Base-by-base conservation (phyloP, 2,113 vertebrate genomes). In the Acanthisitta chloris region DNA sequence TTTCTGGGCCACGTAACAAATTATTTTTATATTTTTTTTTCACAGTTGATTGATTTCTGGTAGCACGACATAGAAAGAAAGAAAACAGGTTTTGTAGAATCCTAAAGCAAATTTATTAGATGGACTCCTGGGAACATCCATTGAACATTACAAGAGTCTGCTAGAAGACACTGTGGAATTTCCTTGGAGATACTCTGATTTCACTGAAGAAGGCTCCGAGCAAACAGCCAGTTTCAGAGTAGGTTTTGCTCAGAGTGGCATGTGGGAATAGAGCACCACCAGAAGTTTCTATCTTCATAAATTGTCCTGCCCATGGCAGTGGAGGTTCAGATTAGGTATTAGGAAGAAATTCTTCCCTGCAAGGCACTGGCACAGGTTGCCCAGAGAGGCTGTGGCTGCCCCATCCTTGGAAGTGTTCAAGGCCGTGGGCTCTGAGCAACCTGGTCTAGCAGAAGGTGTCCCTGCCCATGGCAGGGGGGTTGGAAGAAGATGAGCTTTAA, bases 321-420 rank as follows among this genome's bases (percentile, higher is more conserved):
- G 8, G 51, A 38, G 23, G 19, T 74, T 58, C 33, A 52, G 18
- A 29, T 14, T 6, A 9, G 9, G n/a, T 29, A 1, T n/a, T 43
- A 4, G 26, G 33, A 33, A 65, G 43, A 21, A 49, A 28, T 49
- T 57, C 0, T 4, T 57, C 31, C 0, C 5, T 80, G 21, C 0
- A 0, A 58, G 36, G 26, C 31, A 13, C 57, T 72, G 49, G 57
- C 57, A 2, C 34, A 64, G 74, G 42, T 2, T 57, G 4, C 7
- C 25, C 76, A 72, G 66, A 72, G 66, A 2, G 80, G 58, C 42
- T 80, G 66, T 12, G 65, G 57, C 49, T 72, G 49, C 14, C 9
- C 14, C 58, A 80, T 72, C 76, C 66, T 49, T 80, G 42, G 19
- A 0, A 80, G 34, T 57, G 58, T 0, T 42, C 76, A 10, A 42